phyloP scores from a whole-genome alignment of 2,888 invertebrate species.

The Anticlea derivata region DNA sequence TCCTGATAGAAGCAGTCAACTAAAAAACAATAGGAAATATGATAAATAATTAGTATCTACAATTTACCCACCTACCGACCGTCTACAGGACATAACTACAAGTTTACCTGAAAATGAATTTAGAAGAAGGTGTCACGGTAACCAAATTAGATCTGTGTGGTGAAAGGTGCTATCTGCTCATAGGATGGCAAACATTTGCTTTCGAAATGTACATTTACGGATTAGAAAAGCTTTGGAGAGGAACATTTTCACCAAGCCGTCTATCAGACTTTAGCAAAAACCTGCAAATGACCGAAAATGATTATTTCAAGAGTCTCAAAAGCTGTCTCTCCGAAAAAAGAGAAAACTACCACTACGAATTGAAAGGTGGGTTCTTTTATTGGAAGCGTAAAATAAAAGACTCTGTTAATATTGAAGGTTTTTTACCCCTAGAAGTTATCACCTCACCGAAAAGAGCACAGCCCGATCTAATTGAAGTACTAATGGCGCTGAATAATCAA shows the following conservation, averaged over 20 bases:
- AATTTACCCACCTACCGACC: too few relatives aligned
- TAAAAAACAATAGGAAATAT: too few relatives aligned
- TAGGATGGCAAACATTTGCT: conserved; percentile 60
- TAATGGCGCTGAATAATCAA: conserved; percentile 55
- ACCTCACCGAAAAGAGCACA: conserved; percentile 40
- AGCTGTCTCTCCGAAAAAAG: conserved; percentile 53
- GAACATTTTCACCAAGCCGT: conserved; percentile 60
- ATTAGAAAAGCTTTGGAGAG: conserved; percentile 59
- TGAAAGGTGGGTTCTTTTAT: conserved; percentile 67
- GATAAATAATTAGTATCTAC: too few relatives aligned
- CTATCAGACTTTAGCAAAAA: conserved; percentile 61
- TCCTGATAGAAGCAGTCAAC: too few relatives aligned
- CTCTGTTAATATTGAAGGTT: conserved; percentile 59
- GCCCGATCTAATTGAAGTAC: conserved; percentile 58
- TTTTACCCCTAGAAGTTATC: conserved; percentile 60
- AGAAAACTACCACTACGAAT: conserved; percentile 58
- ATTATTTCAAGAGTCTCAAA: conserved; percentile 52
- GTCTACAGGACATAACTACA: neutral
- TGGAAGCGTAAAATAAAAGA: conserved; percentile 60
- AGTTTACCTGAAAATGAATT: conserved; percentile 48
- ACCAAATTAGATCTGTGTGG: conserved; percentile 52
- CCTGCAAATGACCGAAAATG: conserved; percentile 51
- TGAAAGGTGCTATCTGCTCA: conserved; percentile 53
- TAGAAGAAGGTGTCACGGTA: conserved; percentile 59
- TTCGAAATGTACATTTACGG: conserved; percentile 62